Conservation (phyloP, 23 tunicate genomes). For the Clavelina lepadiformis region DNA sequence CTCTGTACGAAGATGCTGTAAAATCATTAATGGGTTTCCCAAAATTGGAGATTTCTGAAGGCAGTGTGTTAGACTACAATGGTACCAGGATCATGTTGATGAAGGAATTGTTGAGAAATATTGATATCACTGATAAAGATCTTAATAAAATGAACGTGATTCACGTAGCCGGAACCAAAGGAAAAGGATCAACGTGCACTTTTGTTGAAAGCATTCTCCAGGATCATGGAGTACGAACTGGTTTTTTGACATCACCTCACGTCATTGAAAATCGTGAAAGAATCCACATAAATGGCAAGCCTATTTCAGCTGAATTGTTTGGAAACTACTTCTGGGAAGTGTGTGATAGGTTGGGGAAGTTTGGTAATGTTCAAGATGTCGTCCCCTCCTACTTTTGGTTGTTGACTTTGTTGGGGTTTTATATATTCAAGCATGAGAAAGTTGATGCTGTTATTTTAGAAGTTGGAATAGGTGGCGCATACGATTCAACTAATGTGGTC, state of each 20-base stretch:
- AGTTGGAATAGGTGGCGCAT: conserved; percentile 80
- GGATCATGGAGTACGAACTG: conserved; percentile 72
- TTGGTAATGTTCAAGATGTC: conserved; percentile 2
- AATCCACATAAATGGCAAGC: conserved; percentile 75
- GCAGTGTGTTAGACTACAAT: conserved; percentile 27
- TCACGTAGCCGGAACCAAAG: conserved; percentile 86
- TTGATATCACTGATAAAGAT: conserved; percentile 43
- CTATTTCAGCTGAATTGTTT: conserved; percentile 56
- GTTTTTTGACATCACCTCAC: conserved; percentile 93
- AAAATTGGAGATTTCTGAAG: neutral
- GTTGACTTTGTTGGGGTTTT: conserved; percentile 48
- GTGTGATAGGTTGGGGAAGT: conserved; percentile 25
- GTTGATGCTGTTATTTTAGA: conserved; percentile 74
- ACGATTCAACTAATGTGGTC: conserved; percentile 58
- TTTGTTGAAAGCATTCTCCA: conserved; percentile 81
- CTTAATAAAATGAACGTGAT: conserved; percentile 31
- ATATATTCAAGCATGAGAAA: conserved; percentile 36
- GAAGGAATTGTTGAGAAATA: conserved; percentile 49
- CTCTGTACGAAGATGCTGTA: conserved; percentile 69
- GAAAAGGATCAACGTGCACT: conserved; percentile 96
- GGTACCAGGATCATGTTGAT: conserved; percentile 48
- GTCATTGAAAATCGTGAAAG: conserved; percentile 83
- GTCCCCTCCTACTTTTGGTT: conserved; percentile 62
- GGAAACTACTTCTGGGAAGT: conserved; percentile 73
- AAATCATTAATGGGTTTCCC: conserved; percentile 56